Percentiles rank a stretch among this genome's conserved stretches.
Evolutionary conservation across 1,140 invertebrate species (phyloP).

Genomic region (Drosophila quadrilineata): DNA sequence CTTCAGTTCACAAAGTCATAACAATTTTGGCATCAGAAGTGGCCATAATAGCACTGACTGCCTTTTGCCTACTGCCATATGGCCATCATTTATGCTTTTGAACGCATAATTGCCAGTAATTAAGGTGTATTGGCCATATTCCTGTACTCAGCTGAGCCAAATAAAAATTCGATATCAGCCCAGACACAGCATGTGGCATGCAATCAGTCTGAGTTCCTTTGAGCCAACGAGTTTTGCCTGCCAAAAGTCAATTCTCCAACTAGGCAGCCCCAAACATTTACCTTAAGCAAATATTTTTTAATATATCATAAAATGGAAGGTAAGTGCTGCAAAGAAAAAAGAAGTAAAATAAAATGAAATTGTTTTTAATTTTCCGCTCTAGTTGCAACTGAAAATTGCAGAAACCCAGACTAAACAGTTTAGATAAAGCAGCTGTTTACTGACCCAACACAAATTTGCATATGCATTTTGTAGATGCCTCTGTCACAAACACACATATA

Average conservation of each 20-base stretch:
- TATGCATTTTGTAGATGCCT: conserved; percentile 53
- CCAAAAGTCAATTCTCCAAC: conserved; percentile 26
- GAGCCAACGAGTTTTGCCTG: conserved; percentile 40
- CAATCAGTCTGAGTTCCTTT: no score
- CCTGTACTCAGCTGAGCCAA: conserved; percentile 34
- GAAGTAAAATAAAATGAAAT: no score
- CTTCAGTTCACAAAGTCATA: conserved; percentile 63
- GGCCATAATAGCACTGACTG: background rate
- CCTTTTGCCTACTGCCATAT: background rate
- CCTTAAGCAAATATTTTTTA: no score
- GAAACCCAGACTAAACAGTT: conserved; percentile 43
- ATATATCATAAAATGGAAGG: conserved; percentile 43
- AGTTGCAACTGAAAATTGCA: conserved; percentile 68
- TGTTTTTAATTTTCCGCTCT: conserved; percentile 79
- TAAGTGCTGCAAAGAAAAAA: conserved; percentile 58
- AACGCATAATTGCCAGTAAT: conserved; percentile 77
- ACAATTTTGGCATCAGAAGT: conserved; percentile 53
- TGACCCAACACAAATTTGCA: conserved; percentile 66
- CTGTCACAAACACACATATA: background rate
- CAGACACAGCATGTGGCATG: conserved; percentile 6
- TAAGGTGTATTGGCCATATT: conserved; percentile 62
- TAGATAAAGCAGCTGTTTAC: conserved; percentile 73
- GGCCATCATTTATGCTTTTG: conserved; percentile 75
- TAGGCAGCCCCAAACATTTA: no score
- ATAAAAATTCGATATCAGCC: conserved; percentile 62